Evolutionary conservation across 2,888 invertebrate genomes (phyloP).

Genomic region (Drosophila mulleri): DNA sequence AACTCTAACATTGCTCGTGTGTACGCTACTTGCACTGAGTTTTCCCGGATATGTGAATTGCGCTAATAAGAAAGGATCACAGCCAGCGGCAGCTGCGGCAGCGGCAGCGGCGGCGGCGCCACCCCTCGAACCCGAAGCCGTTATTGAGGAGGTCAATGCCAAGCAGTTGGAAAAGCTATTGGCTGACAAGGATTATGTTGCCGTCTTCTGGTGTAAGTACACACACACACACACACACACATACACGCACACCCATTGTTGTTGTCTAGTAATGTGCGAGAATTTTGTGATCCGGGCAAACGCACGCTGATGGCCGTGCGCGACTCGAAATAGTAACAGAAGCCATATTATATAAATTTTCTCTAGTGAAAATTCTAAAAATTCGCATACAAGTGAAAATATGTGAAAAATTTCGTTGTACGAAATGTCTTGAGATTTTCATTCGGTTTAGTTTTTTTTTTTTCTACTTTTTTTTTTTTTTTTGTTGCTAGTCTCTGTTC

Average conservation of each 20-base stretch:
- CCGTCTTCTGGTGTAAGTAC: constrained; percentile 98
- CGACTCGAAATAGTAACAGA: constrained; percentile 81
- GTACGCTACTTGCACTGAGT: constrained; percentile 84
- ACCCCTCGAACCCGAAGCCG: constrained; percentile 87
- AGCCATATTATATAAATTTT: constrained; percentile 81
- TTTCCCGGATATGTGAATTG: constrained; percentile 85
- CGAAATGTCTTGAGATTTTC: constrained; percentile 80
- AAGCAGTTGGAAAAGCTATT: constrained; percentile 96
- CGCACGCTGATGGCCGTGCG: constrained; percentile 50
- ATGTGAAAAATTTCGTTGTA: constrained; percentile 81
- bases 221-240: constrained; percentile 49
- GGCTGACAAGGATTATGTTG: constrained; percentile 96
- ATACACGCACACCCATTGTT: neutral
- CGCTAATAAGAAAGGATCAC: constrained; percentile 84
- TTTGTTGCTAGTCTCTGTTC: constrained; percentile 43
- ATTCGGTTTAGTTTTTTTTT: constrained; percentile 62
- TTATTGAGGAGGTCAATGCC: constrained; percentile 97
- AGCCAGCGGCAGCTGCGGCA: constrained; percentile 57
- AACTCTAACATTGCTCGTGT: constrained; percentile 84
- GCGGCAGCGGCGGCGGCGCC: constrained; percentile 66
- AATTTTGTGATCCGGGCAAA: constrained; percentile 45
- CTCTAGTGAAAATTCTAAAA: constrained; percentile 80
- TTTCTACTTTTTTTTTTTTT: constrained; percentile 17
- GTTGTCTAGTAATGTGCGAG: constrained; percentile 54
- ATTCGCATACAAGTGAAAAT: constrained; percentile 82